Base-by-base conservation (phyloP, 2,113 vertebrate genomes). In the Romanogobio albipinnatus region DNA sequence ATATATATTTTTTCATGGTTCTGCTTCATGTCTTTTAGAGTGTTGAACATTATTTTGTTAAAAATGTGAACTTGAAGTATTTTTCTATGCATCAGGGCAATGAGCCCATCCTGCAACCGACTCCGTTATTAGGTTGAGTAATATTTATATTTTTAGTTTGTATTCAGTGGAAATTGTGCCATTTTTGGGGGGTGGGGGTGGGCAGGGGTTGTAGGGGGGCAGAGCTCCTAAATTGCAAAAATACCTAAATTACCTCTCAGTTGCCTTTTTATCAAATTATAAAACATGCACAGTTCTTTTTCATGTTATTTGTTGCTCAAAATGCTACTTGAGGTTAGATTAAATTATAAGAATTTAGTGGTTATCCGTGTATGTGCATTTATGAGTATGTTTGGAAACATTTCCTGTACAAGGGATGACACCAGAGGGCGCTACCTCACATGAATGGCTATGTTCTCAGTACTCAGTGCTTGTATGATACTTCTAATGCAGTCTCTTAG, bases 121-220 rank as follows among this genome's bases (percentile, higher is more conserved):
- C 39, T 76, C 49, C 1, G 49, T 51, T 51, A 53, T 4, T 22
- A 47, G 70, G n/a, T 53, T 8, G 73, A 17, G 39, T 19, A 5
- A 10, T 5, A 49, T 81, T 47, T 64, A 47, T 29, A 64, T 47
- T 22, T 47, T 79, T 9, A 19, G 3, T 61, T 51, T 68, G 45
- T 6, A n/a, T 68, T 66, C 26, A 22, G n/a, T 68, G 78, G 15
- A 79, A 79, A 47, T 19, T 45, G 39, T 79, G 77, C 77, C 58
- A 47, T 62, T 17, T 62, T 29, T 39, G 3, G 36, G 5, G 5
- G 36, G 36, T 5, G 39, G 6, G 39, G 39, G 29, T 29, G 29
- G 39, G 39, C 5, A 39, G 36, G 36, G 36, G 36, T 39, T 39
- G 5, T 2, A 56, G 2, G 36, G 58, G 56, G 39, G 58, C 36